Percentiles rank a stretch among this genome's conserved stretches.
phyloP scores from a whole-genome alignment of 2,888 invertebrate genomes.

The Tinea pellionella region DNA sequence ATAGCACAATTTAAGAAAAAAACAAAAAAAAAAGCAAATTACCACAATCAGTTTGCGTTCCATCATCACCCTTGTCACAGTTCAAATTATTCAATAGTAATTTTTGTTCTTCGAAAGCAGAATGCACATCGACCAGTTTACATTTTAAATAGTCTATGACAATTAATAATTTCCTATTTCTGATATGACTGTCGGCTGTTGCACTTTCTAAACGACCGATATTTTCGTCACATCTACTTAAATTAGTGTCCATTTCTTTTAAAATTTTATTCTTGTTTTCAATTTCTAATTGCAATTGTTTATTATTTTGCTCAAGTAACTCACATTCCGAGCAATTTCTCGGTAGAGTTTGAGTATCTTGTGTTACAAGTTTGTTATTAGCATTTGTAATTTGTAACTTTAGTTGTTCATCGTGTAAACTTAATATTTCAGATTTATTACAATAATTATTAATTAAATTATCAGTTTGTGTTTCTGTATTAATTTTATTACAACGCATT shows the following conservation, averaged over 20 bases:
- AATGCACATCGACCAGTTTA: slow-evolving; percentile 34
- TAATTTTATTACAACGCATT: too few species aligned
- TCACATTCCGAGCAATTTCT: slow-evolving; percentile 37
- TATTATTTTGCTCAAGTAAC: slow-evolving; percentile 25
- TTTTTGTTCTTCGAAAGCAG: slow-evolving; percentile 31
- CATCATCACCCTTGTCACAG: slow-evolving; percentile 26
- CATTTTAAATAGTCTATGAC: slow-evolving; percentile 31
- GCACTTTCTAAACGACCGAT: slow-evolving; percentile 32
- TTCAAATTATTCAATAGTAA: slow-evolving; percentile 27
- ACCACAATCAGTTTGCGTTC: slow-evolving; percentile 36
- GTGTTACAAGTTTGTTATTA: not conserved
- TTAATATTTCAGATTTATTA: not conserved
- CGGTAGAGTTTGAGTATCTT: slow-evolving; percentile 20
- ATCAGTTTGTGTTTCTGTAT: not conserved
- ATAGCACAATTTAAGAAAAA: not conserved
- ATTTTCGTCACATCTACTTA: slow-evolving; percentile 39
- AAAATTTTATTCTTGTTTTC: slow-evolving; percentile 25
- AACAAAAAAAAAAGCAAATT: slow-evolving; percentile 15
- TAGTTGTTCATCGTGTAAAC: too few species aligned
- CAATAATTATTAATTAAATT: not conserved
- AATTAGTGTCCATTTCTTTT: slow-evolving; percentile 31
- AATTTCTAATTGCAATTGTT: slow-evolving; percentile 35
- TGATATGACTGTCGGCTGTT: slow-evolving; percentile 33
- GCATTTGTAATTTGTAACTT: not conserved
- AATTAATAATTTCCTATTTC: slow-evolving; percentile 30